Conservation (phyloP, 2,888 invertebrate species). For the Dexiosoma caninum region DNA sequence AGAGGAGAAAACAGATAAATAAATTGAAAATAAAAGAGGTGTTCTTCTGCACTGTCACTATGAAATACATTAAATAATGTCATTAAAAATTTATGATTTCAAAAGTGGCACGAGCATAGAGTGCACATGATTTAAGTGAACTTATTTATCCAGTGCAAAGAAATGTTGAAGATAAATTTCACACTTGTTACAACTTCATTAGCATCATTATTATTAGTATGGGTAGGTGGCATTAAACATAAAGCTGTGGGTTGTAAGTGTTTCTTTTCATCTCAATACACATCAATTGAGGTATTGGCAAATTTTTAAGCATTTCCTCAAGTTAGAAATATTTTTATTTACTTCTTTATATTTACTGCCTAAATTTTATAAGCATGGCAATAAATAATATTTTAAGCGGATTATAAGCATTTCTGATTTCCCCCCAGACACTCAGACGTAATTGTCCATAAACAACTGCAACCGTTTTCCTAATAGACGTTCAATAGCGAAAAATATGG, state of each 20-base stretch:
- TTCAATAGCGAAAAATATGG: background rate
- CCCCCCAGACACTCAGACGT: background rate
- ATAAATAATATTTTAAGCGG: slow-evolving; percentile 65
- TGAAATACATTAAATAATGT: background rate
- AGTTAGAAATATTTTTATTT: background rate
- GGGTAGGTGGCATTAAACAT: slow-evolving; percentile 15
- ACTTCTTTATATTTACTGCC: slow-evolving; percentile 17
- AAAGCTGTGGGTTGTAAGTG: background rate
- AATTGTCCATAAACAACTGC: too few species aligned
- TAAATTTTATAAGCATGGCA: slow-evolving; percentile 47
- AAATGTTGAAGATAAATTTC: slow-evolving; percentile 2
- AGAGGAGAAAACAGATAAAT: background rate
- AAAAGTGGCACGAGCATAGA: background rate
- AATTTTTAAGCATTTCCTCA: background rate
- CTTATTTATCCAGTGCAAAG: background rate
- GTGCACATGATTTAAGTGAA: background rate
- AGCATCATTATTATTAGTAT: slow-evolving; percentile 21
- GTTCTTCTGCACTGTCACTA: background rate
- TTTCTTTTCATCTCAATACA: background rate
- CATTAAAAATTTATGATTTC: background rate
- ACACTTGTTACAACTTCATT: slow-evolving; percentile 36
- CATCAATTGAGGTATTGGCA: background rate
- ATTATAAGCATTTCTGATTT: slow-evolving; percentile 62
- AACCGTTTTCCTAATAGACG: background rate
- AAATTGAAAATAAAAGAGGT: slow-evolving; percentile 10